Evolutionary conservation across 2,797 vertebrate genomes (phyloP).

Genomic region (Sparus aurata): DNA sequence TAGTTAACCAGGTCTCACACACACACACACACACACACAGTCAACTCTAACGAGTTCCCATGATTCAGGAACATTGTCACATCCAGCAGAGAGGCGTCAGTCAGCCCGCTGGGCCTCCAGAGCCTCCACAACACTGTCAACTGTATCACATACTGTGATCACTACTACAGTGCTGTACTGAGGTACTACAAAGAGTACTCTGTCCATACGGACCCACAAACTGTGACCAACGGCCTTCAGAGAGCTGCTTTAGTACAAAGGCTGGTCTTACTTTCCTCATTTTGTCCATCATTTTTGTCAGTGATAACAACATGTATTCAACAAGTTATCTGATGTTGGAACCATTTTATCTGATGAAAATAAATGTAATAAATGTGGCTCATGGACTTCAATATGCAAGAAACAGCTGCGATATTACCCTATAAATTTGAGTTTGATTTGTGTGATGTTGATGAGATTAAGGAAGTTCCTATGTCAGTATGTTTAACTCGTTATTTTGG

Average conservation of each 20-base stretch:
- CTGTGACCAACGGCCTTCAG: neutral
- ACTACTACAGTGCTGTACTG: neutral
- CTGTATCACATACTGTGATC: slow-evolving; percentile 13
- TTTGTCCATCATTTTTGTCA: neutral
- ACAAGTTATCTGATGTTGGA: neutral
- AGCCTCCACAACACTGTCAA: slow-evolving; percentile 35
- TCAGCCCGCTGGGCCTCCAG: slow-evolving; percentile 1
- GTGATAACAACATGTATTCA: neutral
- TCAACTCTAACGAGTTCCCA: slow-evolving; percentile 53
- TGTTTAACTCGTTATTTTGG: no score
- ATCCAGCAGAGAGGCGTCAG: slow-evolving; percentile 36
- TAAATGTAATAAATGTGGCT: no score
- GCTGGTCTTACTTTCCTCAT: neutral
- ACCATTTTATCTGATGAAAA: no score
- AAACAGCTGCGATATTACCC: no score
- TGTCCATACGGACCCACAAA: accelerated
- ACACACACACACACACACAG: neutral
- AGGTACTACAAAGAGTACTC: slow-evolving; percentile 2
- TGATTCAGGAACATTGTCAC: slow-evolving; percentile 47
- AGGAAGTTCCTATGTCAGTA: no score
- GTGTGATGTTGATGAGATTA: no score
- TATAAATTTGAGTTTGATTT: no score
- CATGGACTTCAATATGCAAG: no score
- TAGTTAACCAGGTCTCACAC: slow-evolving; percentile 23
- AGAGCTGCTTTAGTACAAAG: neutral